Evolutionary conservation across 2,888 invertebrate genomes (phyloP).

Genomic region (Dicyrtomina minuta): DNA sequence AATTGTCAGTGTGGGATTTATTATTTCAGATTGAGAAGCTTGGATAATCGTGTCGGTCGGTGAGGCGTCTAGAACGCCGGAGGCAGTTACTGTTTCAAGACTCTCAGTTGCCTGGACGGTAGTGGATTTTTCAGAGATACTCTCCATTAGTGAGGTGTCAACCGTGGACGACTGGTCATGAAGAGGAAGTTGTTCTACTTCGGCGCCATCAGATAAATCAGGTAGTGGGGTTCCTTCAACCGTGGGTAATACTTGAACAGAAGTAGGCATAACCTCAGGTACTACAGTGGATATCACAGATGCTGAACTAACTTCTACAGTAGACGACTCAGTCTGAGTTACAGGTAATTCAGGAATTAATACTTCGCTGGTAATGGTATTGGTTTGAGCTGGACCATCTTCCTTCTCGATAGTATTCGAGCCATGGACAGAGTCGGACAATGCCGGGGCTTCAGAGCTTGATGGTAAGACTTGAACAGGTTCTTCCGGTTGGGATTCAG

Average conservation of each 20-base stretch:
- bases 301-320: neutral
- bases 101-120: neutral
- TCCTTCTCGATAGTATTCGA: no score
- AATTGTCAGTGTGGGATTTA: conserved; percentile 5
- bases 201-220: conserved; percentile 3
- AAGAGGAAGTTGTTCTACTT: conserved; percentile 7
- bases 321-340: neutral
- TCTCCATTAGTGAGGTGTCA: neutral
- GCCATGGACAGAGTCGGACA: no score
- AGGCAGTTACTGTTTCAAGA: conserved; percentile 2
- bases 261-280: neutral
- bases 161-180: neutral
- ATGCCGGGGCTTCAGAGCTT: no score
- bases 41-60: neutral
- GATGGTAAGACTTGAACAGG: neutral
- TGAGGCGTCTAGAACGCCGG: neutral
- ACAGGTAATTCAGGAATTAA: neutral
- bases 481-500: neutral
- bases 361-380: no score
- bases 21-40: neutral
- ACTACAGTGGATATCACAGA: neutral
- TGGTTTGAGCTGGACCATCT: neutral
- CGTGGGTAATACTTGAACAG: neutral
- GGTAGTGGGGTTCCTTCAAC: conserved; percentile 16
- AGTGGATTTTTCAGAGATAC: neutral